Percentiles rank a stretch among this genome's conserved stretches.
phyloP scores from a whole-genome alignment of 2,113 vertebrate genomes.

The Pygoscelis adeliae region DNA sequence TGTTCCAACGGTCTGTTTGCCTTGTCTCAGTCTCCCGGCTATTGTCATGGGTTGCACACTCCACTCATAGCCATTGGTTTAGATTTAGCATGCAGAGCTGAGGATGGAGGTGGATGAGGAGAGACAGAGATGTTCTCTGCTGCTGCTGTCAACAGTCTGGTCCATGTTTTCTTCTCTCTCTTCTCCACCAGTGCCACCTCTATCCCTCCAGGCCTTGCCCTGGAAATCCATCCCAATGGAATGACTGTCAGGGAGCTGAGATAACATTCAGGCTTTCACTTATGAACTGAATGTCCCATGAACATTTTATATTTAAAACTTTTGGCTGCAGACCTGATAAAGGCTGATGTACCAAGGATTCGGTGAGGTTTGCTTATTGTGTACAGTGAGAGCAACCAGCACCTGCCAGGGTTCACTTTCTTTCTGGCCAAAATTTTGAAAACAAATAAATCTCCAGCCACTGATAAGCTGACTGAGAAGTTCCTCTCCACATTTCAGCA shows the following conservation, averaged over 20 bases:
- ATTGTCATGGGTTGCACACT: neutral
- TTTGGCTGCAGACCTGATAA: neutral
- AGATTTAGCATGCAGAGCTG: neutral
- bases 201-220: neutral
- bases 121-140: neutral
- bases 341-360: neutral
- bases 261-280: neutral
- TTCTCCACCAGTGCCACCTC: neutral
- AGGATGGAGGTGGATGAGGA: neutral
- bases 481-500: neutral
- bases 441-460: neutral
- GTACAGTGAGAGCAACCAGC: neutral
- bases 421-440: neutral
- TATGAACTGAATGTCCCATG: neutral
- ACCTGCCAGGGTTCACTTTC: neutral
- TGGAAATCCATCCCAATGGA: neutral
- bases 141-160: neutral
- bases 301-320: neutral
- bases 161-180: neutral
- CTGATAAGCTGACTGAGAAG: neutral
- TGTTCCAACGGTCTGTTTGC: neutral
- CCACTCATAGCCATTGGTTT: neutral
- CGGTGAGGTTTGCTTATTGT: neutral
- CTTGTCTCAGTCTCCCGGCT: neutral
- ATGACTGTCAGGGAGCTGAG: neutral